phyloP scores from a whole-genome alignment of 2,113 vertebrate genomes.

The Porphyrio hochstetteri region DNA sequence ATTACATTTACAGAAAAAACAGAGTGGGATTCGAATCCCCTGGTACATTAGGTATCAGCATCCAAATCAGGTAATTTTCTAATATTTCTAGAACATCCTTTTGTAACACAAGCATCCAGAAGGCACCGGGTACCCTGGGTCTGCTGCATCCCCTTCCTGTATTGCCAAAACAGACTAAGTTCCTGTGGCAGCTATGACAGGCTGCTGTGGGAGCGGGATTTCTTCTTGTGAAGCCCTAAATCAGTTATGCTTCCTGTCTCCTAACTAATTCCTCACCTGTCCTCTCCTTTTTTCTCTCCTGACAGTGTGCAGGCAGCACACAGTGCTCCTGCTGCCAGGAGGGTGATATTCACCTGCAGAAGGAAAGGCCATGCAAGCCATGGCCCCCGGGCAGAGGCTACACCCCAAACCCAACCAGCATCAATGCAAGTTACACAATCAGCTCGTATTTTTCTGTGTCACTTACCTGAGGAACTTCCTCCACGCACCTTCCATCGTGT shows the following conservation, averaged over 20 bases:
- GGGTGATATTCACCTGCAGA: background rate
- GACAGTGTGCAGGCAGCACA: background rate
- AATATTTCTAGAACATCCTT: background rate
- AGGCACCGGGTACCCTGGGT: background rate
- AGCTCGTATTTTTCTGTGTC: background rate
- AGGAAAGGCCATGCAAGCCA: background rate
- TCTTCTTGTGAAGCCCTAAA: background rate
- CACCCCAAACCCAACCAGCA: background rate
- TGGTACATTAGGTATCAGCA: background rate
- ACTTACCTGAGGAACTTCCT: conserved; percentile 3
- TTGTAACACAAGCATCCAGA: background rate
- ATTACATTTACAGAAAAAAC: background rate
- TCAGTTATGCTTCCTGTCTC: background rate
- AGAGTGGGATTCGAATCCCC: background rate
- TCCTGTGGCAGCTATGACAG: background rate
- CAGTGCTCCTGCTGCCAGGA: background rate
- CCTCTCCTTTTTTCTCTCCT: background rate
- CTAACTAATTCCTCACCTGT: background rate
- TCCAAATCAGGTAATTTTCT: conserved; percentile 11
- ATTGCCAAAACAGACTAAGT: background rate
- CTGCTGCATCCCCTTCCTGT: background rate
- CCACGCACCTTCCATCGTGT: background rate
- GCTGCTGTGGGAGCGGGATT: background rate
- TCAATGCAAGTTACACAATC: background rate
- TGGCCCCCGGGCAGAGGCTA: accelerated